phyloP scores from a whole-genome alignment of 2,888 invertebrate species.

The Lycia hirtaria region DNA sequence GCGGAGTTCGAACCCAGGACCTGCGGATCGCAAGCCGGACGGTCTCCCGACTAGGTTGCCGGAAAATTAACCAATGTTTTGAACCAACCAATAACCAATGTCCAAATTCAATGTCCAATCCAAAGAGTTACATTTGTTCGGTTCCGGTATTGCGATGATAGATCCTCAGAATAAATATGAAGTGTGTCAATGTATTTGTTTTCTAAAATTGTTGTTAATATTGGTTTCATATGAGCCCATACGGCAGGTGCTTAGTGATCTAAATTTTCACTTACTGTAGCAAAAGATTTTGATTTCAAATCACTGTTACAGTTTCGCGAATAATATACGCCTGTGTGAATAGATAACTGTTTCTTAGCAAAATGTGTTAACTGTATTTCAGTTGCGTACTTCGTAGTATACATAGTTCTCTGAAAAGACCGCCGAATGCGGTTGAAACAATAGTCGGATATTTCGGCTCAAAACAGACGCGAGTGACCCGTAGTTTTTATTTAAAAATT shows the following conservation, averaged over 20 bases:
- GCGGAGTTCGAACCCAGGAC: no score
- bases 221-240: neutral
- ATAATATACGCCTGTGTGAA: neutral
- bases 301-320: neutral
- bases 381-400: neutral
- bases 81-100: no score
- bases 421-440: no score
- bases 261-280: conserved; percentile 1
- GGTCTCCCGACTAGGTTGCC: no score
- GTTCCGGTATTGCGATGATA: neutral
- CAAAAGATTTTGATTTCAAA: neutral
- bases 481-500: no score
- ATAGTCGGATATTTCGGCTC: no score
- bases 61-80: no score
- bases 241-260: neutral
- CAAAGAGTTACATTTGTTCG: neutral
- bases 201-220: neutral
- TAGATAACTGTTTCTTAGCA: neutral
- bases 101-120: neutral
- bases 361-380: neutral
- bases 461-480: no score
- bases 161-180: neutral
- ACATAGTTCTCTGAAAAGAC: no score
- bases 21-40: no score
- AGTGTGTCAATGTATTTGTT: neutral